A percentile compares a stretch with the other conserved stretches of the same genome.
Conservation (phyloP, 2,888 invertebrate genomes). For the Petrolisthes manimaculis region DNA sequence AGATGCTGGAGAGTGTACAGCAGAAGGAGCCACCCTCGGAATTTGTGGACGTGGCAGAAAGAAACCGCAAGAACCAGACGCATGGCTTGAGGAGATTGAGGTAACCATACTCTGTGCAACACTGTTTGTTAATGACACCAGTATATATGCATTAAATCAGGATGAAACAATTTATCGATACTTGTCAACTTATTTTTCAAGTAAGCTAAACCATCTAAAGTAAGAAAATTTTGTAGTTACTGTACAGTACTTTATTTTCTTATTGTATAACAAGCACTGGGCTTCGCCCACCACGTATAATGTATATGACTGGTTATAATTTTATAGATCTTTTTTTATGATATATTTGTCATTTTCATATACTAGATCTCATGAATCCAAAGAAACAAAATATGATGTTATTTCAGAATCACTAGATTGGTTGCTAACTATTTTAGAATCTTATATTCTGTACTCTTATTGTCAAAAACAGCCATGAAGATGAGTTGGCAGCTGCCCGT, state of each 20-base stretch:
- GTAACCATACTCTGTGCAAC: constrained; percentile 16
- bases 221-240: no score
- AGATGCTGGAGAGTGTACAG: constrained; percentile 54
- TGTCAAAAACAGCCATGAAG: constrained; percentile 47
- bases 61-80: constrained; percentile 53
- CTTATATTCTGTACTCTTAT: background rate
- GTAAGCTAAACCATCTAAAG: no score
- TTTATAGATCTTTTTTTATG: no score
- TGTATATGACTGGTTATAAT: no score
- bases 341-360: no score
- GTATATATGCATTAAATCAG: background rate
- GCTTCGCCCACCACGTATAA: no score
- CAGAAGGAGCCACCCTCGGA: constrained; percentile 55
- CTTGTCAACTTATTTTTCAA: background rate
- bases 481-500: constrained; percentile 59
- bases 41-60: constrained; percentile 53
- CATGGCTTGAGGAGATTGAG: constrained; percentile 35
- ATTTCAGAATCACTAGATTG: no score
- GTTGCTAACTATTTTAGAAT: no score
- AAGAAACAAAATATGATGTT: no score
- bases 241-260: no score
- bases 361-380: no score
- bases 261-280: no score
- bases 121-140: background rate
- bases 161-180: background rate